These are phyloP conservation scores for Mus spretus DNA, from an alignment of 2,797 vertebrate species.

Conservation along the genomic window DNA sequence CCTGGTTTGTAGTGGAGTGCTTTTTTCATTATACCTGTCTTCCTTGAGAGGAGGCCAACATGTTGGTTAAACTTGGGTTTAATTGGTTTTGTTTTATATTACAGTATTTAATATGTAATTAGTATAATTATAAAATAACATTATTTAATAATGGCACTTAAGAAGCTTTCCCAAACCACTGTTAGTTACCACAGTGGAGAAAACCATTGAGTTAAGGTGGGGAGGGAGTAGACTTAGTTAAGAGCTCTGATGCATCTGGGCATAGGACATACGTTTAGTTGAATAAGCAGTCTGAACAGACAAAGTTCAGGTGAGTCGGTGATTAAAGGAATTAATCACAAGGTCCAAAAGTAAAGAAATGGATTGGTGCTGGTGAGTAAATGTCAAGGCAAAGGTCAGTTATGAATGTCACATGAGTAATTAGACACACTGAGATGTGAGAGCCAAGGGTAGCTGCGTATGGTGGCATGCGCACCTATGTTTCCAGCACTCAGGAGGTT, in stretches of 20 bases:
- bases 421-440: not conserved
- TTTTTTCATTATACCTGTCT: constrained; percentile 66
- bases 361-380: not conserved
- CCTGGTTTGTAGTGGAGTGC: constrained; percentile 48
- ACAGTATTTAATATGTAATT: constrained; percentile 74
- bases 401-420: not conserved
- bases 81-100: constrained; percentile 81
- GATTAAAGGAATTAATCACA: not conserved
- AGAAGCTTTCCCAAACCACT: constrained; percentile 82
- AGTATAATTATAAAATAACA: not conserved
- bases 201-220: constrained; percentile 82
- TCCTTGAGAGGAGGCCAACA: constrained; percentile 75
- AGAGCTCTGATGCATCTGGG: not conserved
- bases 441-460: not conserved
- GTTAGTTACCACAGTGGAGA: constrained; percentile 80
- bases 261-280: not conserved
- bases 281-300: not conserved
- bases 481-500: not conserved
- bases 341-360: not conserved
- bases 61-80: constrained; percentile 77
- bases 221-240: constrained; percentile 60
- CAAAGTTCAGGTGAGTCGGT: not conserved
- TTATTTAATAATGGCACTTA: constrained; percentile 75
- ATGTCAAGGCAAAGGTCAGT: constrained; percentile 8
- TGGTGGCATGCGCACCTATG: not conserved